phyloP scores from a whole-genome alignment of 30 jellyfish, hydroid and myxozoan genomes.

The Turritopsis rubra region DNA sequence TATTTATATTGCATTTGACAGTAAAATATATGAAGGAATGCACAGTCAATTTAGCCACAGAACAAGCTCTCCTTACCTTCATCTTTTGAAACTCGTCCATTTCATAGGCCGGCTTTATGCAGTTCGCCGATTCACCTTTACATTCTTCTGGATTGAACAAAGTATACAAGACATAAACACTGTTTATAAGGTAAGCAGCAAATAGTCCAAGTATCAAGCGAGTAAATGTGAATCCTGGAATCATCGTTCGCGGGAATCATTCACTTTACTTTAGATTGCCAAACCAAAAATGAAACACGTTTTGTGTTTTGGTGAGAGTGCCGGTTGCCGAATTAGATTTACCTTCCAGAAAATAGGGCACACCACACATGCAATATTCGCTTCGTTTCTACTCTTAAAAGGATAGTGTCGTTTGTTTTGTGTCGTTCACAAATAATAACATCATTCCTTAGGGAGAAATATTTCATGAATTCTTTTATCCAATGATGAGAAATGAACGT shows the following conservation, averaged over 20 bases:
- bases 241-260: conserved; percentile 9
- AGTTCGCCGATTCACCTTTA: conserved; percentile 21
- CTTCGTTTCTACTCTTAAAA: too few species aligned
- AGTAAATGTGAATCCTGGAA: conserved; percentile 41
- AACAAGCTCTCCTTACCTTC: conserved; percentile 15
- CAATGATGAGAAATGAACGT: too few species aligned
- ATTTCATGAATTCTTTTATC: too few species aligned
- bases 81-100: conserved; percentile 7
- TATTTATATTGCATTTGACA: too few species aligned
- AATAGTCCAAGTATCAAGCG: conserved; percentile 31
- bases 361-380: too few species aligned
- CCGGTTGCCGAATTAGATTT: not conserved
- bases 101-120: conserved; percentile 37
- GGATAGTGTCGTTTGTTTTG: too few species aligned
- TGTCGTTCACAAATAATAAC: too few species aligned
- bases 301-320: not conserved
- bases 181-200: conserved; percentile 29
- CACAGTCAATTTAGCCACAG: not conserved
- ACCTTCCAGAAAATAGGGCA: too few species aligned
- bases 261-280: too few species aligned
- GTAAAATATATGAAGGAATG: too few species aligned
- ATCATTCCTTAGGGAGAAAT: too few species aligned
- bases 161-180: conserved; percentile 35
- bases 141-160: conserved; percentile 50
- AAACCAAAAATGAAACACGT: not conserved